phyloP scores from a whole-genome alignment of 2,888 invertebrate species.

The Tupiocoris notatus region DNA sequence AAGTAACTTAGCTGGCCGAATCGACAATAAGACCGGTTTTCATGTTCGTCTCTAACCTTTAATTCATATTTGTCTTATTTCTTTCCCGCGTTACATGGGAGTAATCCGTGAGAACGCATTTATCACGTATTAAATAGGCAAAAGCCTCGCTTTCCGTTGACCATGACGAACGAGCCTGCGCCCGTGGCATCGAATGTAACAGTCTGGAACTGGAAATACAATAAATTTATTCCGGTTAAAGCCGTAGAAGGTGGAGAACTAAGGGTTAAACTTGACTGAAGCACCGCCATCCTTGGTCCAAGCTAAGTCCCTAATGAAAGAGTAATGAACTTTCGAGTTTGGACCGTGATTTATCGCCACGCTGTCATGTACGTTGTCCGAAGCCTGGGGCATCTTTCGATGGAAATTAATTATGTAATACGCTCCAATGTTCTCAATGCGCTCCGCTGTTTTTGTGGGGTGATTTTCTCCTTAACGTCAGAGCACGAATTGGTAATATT shows the following conservation, averaged over 20 bases:
- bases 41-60: not conserved
- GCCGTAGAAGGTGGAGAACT: conserved; percentile 4
- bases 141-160: conserved; percentile 27
- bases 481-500: too few relatives aligned
- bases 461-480: too few relatives aligned
- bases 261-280: conserved; percentile 12
- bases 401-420: not conserved
- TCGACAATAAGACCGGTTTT: not conserved
- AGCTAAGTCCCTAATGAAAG: conserved; percentile 30
- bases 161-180: conserved; percentile 28
- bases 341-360: not conserved
- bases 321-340: conserved; percentile 27
- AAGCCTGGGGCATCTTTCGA: not conserved
- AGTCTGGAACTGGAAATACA: conserved; percentile 36
- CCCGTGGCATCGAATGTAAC: conserved; percentile 11
- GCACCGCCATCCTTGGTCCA: conserved; percentile 2
- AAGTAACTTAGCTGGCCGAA: too few relatives aligned
- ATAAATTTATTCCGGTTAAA: conserved; percentile 39
- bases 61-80: not conserved
- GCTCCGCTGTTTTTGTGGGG: too few relatives aligned
- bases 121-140: conserved; percentile 38
- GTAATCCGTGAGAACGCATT: conserved; percentile 28
- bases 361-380: not conserved
- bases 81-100: not conserved
- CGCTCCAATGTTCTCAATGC: not conserved